Evolutionary conservation across 1,140 invertebrate species (phyloP).

Genomic region (Alviniconcha marisindica): DNA sequence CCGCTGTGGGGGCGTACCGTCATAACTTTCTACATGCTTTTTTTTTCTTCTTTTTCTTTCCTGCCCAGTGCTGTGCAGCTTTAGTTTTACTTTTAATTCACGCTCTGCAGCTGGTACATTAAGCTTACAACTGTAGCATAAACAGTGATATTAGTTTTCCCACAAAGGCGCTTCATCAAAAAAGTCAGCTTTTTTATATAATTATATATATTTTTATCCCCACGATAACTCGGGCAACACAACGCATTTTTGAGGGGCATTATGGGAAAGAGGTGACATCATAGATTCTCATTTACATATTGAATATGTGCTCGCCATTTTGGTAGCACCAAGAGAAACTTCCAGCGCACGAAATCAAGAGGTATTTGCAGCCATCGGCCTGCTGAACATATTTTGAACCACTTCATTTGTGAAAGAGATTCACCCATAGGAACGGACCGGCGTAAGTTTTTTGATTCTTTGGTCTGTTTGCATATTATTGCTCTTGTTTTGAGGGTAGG

Average conservation of each 20-base stretch:
- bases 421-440: constrained; percentile 76
- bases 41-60: too few species aligned
- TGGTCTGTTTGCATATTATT: constrained; percentile 39
- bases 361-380: constrained; percentile 72
- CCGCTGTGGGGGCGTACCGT: too few species aligned
- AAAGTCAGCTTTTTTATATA: too few species aligned
- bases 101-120: too few species aligned
- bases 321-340: constrained; percentile 64
- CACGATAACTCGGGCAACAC: too few species aligned
- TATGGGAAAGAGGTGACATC: constrained; percentile 63
- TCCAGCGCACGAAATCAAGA: constrained; percentile 62
- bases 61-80: too few species aligned
- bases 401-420: constrained; percentile 63
- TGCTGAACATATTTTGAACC: constrained; percentile 52
- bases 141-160: too few species aligned
- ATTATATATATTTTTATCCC: too few species aligned
- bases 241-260: constrained; percentile 40
- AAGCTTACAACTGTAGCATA: too few species aligned
- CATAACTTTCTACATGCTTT: too few species aligned
- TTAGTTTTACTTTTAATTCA: too few species aligned
- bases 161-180: too few species aligned
- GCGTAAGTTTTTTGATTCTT: constrained; percentile 68
- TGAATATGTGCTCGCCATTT: constrained; percentile 71
- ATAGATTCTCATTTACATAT: constrained; percentile 63
- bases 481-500: constrained; percentile 38